Evolutionary conservation across 2,797 vertebrate genomes (phyloP).

Genomic region (Oryzias sinensis): DNA sequence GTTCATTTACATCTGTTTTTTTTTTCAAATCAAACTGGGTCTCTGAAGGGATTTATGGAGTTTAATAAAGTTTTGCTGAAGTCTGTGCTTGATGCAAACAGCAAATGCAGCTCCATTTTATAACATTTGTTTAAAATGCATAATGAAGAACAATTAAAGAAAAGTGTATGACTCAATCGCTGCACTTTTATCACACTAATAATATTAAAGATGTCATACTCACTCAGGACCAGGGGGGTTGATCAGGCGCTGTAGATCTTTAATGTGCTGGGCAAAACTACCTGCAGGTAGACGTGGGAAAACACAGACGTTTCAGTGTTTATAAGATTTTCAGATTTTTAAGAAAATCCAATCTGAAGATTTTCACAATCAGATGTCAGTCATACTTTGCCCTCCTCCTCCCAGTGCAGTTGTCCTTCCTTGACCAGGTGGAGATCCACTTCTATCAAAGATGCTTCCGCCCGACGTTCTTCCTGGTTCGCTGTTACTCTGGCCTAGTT

Average conservation of each 20-base stretch:
- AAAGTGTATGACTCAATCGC: not conserved
- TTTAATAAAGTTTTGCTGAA: no score
- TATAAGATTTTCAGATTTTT: no score
- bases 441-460: constrained; percentile 22
- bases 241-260: constrained; percentile 50
- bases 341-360: no score
- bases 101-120: no score
- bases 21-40: no score
- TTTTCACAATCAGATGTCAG: not conserved
- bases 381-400: constrained; percentile 44
- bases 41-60: no score
- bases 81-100: no score
- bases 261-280: constrained; percentile 42
- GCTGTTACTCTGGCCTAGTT: constrained; percentile 38
- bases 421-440: constrained; percentile 22
- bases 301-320: no score
- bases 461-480: constrained; percentile 42
- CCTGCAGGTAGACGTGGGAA: constrained; percentile 24
- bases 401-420: constrained; percentile 28
- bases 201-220: constrained; percentile 29
- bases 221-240: constrained; percentile 45
- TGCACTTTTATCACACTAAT: not conserved
- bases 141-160: not conserved
- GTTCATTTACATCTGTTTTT: no score
- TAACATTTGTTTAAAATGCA: no score